phyloP scores from a whole-genome alignment of 2,113 vertebrate genomes.

The Galemys pyrenaicus region DNA sequence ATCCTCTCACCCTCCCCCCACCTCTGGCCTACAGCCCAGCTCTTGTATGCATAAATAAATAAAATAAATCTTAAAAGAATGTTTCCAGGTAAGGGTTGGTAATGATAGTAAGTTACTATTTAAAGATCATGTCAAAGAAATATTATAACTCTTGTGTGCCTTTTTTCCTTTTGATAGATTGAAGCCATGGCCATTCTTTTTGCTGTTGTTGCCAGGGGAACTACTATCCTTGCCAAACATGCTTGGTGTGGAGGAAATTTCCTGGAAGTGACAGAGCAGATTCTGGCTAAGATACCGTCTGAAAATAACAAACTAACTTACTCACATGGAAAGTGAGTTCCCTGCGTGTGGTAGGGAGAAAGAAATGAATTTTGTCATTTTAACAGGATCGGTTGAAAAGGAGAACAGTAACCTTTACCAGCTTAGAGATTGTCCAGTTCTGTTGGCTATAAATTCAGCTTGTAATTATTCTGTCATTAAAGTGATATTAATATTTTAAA shows the following conservation, averaged over 20 bases:
- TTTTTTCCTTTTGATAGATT: conserved; percentile 50
- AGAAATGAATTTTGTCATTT: neutral
- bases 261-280: conserved; percentile 98
- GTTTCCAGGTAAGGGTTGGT: neutral
- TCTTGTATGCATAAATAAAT: too few relatives aligned
- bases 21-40: too few relatives aligned
- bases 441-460: conserved; percentile 50
- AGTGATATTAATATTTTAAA: conserved; percentile 50
- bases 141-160: conserved; percentile 56
- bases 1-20: too few relatives aligned
- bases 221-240: conserved; percentile 97
- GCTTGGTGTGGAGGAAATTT: conserved; percentile 98
- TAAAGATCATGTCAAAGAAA: neutral
- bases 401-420: conserved; percentile 39
- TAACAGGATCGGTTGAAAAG: conserved; percentile 23
- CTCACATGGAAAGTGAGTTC: conserved; percentile 94
- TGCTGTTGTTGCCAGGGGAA: conserved; percentile 96
- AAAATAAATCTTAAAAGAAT: neutral
- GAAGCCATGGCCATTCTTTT: conserved; percentile 97
- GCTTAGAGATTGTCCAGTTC: conserved; percentile 37
- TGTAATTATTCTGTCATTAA: conserved; percentile 40
- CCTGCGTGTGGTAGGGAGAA: neutral
- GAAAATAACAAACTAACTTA: conserved; percentile 99
- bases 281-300: conserved; percentile 96
- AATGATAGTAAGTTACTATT: conserved; percentile 44